Evolutionary conservation across 2,888 invertebrate species (phyloP).

Genomic region (Fragum fragum): DNA sequence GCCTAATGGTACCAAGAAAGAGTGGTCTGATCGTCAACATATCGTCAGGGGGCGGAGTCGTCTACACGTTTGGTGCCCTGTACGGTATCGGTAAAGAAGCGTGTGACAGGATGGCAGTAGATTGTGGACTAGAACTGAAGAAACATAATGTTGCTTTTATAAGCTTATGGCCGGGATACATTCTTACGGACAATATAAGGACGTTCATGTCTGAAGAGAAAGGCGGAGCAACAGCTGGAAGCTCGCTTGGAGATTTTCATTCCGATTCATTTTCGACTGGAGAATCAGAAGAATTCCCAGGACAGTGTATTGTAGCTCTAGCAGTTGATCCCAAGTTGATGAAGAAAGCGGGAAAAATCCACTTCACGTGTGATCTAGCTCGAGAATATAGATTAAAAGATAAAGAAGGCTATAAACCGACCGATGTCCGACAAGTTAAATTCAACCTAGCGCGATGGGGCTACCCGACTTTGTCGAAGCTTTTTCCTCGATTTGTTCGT

Average conservation of each 20-base stretch:
- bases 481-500: constrained; percentile 40
- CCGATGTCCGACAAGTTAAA: constrained; percentile 42
- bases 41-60: constrained; percentile 86
- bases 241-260: neutral
- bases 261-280: constrained; percentile 59
- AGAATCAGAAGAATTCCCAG: constrained; percentile 79
- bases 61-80: constrained; percentile 87
- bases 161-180: constrained; percentile 87
- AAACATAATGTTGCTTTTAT: constrained; percentile 85
- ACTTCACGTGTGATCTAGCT: constrained; percentile 85
- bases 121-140: constrained; percentile 86
- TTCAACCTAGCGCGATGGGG: neutral
- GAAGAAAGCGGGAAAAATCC: constrained; percentile 84
- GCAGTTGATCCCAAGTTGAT: constrained; percentile 82
- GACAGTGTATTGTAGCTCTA: constrained; percentile 75
- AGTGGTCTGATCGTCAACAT: constrained; percentile 87
- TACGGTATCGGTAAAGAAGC: constrained; percentile 88
- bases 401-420: constrained; percentile 80
- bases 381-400: constrained; percentile 86
- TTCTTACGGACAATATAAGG: constrained; percentile 84
- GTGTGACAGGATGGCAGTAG: constrained; percentile 87
- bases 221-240: neutral
- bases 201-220: neutral
- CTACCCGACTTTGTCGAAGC: constrained; percentile 29
- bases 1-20: constrained; percentile 86